Evolutionary conservation across 2,797 vertebrate genomes (phyloP).

Genomic region (Crocidura indochinensis): DNA sequence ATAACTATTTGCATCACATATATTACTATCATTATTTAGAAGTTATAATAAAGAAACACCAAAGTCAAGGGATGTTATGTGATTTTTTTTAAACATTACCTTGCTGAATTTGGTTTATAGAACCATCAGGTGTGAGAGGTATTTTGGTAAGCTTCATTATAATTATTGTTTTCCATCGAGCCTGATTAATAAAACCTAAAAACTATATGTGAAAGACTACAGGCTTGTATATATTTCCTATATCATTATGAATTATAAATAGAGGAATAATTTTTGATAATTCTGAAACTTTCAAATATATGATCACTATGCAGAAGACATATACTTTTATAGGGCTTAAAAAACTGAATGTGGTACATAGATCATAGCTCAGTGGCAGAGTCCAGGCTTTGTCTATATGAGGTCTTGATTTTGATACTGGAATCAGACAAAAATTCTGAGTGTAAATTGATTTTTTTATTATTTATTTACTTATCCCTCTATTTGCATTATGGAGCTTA

Average conservation of each 20-base stretch:
- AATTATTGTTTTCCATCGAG: background rate
- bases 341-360: background rate
- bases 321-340: background rate
- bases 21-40: background rate
- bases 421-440: too few species aligned
- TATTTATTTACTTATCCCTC: too few species aligned
- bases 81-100: background rate
- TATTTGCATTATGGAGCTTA: too few species aligned
- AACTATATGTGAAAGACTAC: background rate
- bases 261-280: background rate
- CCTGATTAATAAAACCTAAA: background rate
- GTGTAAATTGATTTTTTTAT: too few species aligned
- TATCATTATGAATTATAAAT: constrained; percentile 2
- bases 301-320: background rate
- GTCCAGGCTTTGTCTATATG: too few species aligned
- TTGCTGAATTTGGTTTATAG: background rate
- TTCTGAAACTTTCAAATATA: constrained; percentile 7
- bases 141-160: background rate
- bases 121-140: background rate
- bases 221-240: background rate
- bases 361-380: too few species aligned
- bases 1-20: background rate
- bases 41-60: background rate
- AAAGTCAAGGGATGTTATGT: background rate
- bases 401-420: too few species aligned